phyloP scores from a whole-genome alignment of 1,140 invertebrate genomes.

The Limonius californicus region DNA sequence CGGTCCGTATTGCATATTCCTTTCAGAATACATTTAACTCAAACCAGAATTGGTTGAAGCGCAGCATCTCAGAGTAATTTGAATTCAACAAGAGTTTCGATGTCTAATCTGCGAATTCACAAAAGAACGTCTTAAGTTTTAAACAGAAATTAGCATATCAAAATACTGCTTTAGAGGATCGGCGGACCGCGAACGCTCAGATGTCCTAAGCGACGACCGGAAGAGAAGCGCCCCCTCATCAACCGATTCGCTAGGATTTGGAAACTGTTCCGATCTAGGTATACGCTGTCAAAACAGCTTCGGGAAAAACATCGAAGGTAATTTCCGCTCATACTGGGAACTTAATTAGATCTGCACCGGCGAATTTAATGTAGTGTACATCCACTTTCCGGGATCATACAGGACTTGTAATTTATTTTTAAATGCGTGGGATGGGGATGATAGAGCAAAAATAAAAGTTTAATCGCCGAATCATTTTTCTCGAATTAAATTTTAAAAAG shows the following conservation, averaged over 20 bases:
- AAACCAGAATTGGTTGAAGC: neutral
- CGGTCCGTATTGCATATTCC: neutral
- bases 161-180: constrained; percentile 18
- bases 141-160: constrained; percentile 27
- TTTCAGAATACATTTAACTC: neutral
- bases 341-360: constrained; percentile 2
- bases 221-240: neutral
- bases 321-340: neutral
- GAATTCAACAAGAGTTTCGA: constrained; percentile 8
- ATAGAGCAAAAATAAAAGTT: too few relatives aligned
- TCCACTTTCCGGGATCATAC: too few relatives aligned
- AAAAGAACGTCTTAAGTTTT: constrained; percentile 27
- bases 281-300: too few relatives aligned
- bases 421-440: too few relatives aligned
- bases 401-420: too few relatives aligned
- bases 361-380: neutral
- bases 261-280: too few relatives aligned
- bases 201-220: constrained; percentile 11
- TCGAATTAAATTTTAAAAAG: too few relatives aligned
- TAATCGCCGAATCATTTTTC: too few relatives aligned
- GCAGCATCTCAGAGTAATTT: constrained; percentile 1
- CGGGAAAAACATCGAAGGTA: neutral
- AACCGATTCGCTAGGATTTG: too few relatives aligned
- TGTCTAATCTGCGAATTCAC: constrained; percentile 21
- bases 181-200: constrained; percentile 21